A percentile compares a stretch with the other conserved stretches of the same genome.
phyloP scores from a whole-genome alignment of 2,797 vertebrate species.

The Rallus crepitans region DNA sequence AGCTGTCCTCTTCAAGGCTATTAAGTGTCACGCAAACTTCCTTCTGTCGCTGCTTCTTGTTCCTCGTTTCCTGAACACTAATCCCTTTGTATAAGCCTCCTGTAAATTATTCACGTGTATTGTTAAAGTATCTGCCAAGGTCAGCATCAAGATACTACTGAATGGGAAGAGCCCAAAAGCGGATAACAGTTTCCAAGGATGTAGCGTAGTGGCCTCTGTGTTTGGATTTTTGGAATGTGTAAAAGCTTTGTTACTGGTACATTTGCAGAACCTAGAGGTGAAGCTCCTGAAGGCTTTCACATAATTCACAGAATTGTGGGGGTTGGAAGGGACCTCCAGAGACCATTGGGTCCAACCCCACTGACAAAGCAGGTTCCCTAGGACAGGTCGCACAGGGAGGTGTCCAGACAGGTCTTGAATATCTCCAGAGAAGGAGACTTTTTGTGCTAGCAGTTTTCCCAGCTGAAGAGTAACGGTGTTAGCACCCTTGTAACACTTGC shows the following conservation, averaged over 20 bases:
- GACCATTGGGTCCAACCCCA: too few relatives aligned
- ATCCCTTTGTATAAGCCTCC: slow-evolving; percentile 22
- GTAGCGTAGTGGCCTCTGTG: accelerated
- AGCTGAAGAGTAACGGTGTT: neutral
- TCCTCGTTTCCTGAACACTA: slow-evolving; percentile 49
- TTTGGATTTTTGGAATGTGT: neutral
- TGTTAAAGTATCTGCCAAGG: neutral
- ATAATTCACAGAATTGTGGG: too few relatives aligned
- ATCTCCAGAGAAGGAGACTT: too few relatives aligned
- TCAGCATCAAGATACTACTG: neutral
- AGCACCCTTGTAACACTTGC: neutral
- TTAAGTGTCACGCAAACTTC: neutral
- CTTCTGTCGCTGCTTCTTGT: slow-evolving; percentile 37
- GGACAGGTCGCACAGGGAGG: too few relatives aligned
- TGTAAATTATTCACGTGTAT: slow-evolving; percentile 38
- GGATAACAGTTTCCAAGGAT: neutral
- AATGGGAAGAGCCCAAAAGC: neutral
- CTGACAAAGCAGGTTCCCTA: too few relatives aligned
- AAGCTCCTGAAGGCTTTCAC: neutral
- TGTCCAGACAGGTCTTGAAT: too few relatives aligned
- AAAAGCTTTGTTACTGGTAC: neutral
- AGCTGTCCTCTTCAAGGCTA: slow-evolving; percentile 51
- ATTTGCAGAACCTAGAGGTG: neutral
- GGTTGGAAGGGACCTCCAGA: too few relatives aligned
- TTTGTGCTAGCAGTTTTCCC: neutral